phyloP scores from a whole-genome alignment of 2,888 invertebrate species.

The Amphipoea oculea region DNA sequence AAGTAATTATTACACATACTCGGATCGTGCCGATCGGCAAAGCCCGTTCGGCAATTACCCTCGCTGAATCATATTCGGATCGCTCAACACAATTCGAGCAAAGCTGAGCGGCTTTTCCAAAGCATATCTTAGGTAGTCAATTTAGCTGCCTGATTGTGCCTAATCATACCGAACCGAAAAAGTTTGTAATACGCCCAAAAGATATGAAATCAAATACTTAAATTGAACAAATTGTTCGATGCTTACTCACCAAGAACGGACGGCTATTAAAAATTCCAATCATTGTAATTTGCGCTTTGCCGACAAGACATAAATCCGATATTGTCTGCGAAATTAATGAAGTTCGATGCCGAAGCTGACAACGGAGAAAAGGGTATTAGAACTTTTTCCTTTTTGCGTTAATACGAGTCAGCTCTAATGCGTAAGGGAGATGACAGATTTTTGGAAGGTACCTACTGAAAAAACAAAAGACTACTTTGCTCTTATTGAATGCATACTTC shows the following conservation, averaged over 20 bases:
- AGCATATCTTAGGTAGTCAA: background rate
- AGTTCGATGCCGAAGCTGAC: constrained; percentile 56
- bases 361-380: constrained; percentile 53
- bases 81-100: background rate
- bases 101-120: background rate
- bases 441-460: background rate
- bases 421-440: constrained; percentile 28
- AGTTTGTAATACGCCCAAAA: background rate
- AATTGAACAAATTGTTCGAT: constrained; percentile 39
- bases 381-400: constrained; percentile 44
- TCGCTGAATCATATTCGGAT: background rate
- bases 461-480: background rate
- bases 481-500: background rate
- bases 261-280: constrained; percentile 67
- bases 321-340: constrained; percentile 68
- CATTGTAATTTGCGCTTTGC: constrained; percentile 57
- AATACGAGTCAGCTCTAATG: constrained; percentile 42
- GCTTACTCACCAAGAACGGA: constrained; percentile 46
- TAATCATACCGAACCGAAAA: background rate
- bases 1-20: background rate
- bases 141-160: background rate
- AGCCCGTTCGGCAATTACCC: background rate
- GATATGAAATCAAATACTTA: constrained; percentile 45
- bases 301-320: constrained; percentile 62
- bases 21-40: background rate